Evolutionary conservation across 2,113 vertebrate species (phyloP).

Genomic region (Datnioides undecimradiatus): DNA sequence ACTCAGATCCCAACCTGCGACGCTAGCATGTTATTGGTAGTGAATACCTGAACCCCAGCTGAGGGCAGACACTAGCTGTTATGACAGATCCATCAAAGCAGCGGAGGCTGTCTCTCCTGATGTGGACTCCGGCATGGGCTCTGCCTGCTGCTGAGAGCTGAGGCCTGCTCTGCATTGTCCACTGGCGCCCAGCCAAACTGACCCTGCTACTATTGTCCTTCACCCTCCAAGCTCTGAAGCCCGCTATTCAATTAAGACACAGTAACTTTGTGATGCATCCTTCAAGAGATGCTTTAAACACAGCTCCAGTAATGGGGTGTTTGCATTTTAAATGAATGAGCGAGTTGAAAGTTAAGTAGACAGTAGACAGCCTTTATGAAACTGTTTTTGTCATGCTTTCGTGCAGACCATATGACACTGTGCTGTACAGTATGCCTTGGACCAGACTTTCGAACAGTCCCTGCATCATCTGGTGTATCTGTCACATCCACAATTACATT

Average conservation of each 20-base stretch:
- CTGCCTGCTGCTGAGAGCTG: conserved; percentile 70
- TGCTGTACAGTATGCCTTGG: conserved; percentile 74
- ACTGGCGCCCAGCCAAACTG: conserved; percentile 81
- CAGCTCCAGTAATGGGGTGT: background rate
- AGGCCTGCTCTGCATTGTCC: conserved; percentile 69
- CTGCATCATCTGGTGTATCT: conserved; percentile 82
- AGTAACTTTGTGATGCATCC: conserved; percentile 71
- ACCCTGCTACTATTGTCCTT: conserved; percentile 81
- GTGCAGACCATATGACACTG: conserved; percentile 75
- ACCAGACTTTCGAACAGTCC: conserved; percentile 77
- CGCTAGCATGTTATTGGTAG: conserved; percentile 58
- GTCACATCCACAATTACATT: conserved; percentile 82
- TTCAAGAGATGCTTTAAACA: conserved; percentile 37
- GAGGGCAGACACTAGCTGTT: conserved; percentile 75
- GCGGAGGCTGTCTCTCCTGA: conserved; percentile 80
- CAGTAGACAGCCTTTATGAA: conserved; percentile 37
- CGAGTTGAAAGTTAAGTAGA: conserved; percentile 42
- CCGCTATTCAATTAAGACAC: conserved; percentile 80
- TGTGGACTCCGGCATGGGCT: conserved; percentile 76
- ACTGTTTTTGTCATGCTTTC: conserved; percentile 70
- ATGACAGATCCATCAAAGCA: conserved; percentile 85
- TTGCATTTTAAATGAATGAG: conserved; percentile 27
- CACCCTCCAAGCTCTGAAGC: conserved; percentile 75
- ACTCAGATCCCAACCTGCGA: conserved; percentile 18
- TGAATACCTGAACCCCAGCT: conserved; percentile 78